Evolutionary conservation across 2,797 vertebrate genomes (phyloP).

Genomic region (Loriculus beryllinus): DNA sequence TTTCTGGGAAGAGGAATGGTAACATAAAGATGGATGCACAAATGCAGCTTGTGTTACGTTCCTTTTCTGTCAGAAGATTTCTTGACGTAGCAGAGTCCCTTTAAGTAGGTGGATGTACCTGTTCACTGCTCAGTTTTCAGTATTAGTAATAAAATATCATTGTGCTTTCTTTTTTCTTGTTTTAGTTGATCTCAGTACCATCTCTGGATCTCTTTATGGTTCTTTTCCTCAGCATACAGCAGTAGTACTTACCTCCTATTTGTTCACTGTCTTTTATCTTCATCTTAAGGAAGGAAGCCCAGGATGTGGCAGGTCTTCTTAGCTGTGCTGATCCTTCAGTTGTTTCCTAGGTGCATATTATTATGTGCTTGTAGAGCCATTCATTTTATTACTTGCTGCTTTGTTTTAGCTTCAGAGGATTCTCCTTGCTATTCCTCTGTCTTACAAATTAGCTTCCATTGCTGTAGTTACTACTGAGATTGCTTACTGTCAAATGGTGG

Average conservation of each 20-base stretch:
- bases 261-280: neutral
- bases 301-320: neutral
- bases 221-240: neutral
- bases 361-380: neutral
- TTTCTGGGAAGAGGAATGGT: neutral
- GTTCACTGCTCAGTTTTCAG: neutral
- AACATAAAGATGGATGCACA: neutral
- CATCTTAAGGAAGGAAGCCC: neutral
- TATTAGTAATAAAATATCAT: neutral
- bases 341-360: neutral
- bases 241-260: neutral
- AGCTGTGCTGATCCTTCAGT: neutral
- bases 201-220: neutral
- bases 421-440: neutral
- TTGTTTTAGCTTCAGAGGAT: neutral
- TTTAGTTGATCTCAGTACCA: neutral
- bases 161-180: neutral
- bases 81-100: neutral
- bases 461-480: neutral
- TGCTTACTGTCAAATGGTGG: neutral
- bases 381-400: neutral
- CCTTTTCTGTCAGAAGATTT: neutral
- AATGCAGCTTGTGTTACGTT: neutral
- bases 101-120: neutral
- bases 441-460: neutral